Evolutionary conservation across 2,113 vertebrate genomes (phyloP), one percentile per base, ranked within the genome.

Genomic region (Oncorhynchus keta): DNA sequence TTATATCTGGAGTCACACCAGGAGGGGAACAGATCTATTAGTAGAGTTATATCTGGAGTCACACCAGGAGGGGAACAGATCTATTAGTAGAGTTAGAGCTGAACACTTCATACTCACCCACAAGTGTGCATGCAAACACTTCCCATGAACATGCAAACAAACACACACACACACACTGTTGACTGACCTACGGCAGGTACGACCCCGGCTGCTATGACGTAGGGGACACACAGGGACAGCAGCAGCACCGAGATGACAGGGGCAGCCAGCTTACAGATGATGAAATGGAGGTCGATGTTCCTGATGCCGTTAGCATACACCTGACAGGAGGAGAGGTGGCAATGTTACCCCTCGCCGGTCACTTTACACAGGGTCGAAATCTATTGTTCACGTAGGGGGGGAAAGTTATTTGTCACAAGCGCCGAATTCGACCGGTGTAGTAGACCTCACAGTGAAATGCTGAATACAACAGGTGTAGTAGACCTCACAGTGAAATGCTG

Each of bases 301-400:
- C 98, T 96, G 87, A 99, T 99, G 0, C 98, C 97, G 64, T 99
- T 99, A 81, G 98, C 98, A 62, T 99, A 99, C 65, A 99, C 97
- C 96, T 94, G 57, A 72, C 70, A 73, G 39, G 39, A 65, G 24
- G 76, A 67, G 28, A 24, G 14, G n/a, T 14, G 51, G 16, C 13
- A 4, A 18, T 1, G 51, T 4, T 49, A 18, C 22, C 4, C n/a
- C 12, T 65, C 3, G 3, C 2, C 1, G 3, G 5, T 22, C 8
- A 45, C n/a, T 65, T 35, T 3, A 14, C 22, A 51, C 69, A 70
- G 9, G 16, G 26, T 30, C 24, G 0, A 67, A 67, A 12, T 28
- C 14, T 30, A 12, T 11, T 64, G 22, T 3, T 22, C 20, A 39
- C 0, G 9, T n/a, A 2, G 39, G 39, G 39, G 39, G 39, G 24